These are phyloP conservation scores for Phymorhynchus buccinoides DNA, from an alignment of 1,140 invertebrate species.

Conservation along the genomic window DNA sequence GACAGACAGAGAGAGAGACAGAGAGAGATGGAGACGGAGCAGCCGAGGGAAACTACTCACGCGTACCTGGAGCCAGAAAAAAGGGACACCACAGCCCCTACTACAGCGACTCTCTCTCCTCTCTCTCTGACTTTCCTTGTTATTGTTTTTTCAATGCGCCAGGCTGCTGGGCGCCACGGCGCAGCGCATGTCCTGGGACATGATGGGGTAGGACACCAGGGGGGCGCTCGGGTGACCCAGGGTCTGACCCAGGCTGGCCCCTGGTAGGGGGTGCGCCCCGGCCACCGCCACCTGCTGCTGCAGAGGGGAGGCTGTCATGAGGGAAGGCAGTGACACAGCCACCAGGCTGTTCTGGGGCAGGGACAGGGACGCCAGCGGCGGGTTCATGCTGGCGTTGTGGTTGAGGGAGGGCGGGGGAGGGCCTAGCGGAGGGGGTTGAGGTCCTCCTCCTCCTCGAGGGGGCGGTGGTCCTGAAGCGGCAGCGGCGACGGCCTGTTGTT, in stretches of 20 bases:
- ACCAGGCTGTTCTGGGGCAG: conserved; percentile 66
- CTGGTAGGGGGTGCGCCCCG: conserved; percentile 64
- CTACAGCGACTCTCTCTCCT: not conserved
- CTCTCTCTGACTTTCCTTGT: not conserved
- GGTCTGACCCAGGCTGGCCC: conserved; percentile 60
- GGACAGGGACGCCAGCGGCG: conserved; percentile 56
- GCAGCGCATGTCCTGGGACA: conserved; percentile 77
- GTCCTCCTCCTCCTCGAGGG: conserved; percentile 39
- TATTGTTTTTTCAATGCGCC: conserved; percentile 55
- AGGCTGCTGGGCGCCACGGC: conserved; percentile 66
- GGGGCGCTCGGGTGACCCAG: conserved; percentile 75
- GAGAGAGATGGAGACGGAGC: not conserved
- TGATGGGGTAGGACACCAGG: conserved; percentile 83
- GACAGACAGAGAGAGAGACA: not conserved
- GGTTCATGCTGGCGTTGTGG: conserved; percentile 61
- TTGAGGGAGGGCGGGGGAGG: conserved; percentile 52
- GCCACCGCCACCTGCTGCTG: conserved; percentile 72
- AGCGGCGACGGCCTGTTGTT: not conserved
- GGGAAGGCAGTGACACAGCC: conserved; percentile 64
- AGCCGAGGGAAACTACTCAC: not conserved
- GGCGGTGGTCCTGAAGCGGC: conserved; percentile 17
- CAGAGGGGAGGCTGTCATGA: conserved; percentile 64
- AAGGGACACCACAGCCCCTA: not conserved
- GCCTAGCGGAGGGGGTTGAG: conserved; percentile 47
- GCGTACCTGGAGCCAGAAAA: not conserved